Evolutionary conservation across 1,140 invertebrate genomes (phyloP).

Genomic region (Planococcus citri): DNA sequence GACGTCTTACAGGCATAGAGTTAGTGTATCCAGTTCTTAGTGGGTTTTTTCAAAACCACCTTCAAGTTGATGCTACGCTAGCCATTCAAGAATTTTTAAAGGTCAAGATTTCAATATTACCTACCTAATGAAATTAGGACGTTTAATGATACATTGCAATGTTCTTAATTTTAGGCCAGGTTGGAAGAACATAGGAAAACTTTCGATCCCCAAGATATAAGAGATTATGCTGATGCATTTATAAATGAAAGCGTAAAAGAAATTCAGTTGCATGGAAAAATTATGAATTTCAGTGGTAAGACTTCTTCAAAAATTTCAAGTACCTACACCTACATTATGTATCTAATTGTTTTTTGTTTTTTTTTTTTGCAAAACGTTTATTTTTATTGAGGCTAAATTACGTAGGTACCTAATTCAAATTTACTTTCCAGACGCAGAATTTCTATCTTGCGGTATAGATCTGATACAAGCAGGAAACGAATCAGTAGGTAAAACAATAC

Average conservation of each 20-base stretch:
- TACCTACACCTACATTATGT: no score
- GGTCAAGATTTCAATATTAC: background rate
- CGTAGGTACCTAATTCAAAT: no score
- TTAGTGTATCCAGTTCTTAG: background rate
- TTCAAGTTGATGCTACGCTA: background rate
- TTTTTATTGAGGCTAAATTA: no score
- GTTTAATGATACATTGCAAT: background rate
- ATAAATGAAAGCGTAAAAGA: background rate
- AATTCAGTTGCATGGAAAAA: background rate
- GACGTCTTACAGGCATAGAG: background rate
- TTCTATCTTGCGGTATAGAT: background rate
- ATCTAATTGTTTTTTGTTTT: no score
- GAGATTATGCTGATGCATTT: background rate
- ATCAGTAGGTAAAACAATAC: constrained; percentile 31
- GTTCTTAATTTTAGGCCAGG: background rate
- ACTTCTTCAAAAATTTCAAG: no score
- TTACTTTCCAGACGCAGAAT: background rate
- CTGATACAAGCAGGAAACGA: background rate
- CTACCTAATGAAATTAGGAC: background rate
- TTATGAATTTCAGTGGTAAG: background rate
- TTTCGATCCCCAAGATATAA: background rate
- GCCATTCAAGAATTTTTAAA: background rate
- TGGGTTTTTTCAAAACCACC: background rate
- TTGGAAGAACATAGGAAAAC: background rate
- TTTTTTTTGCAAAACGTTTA: no score